phyloP scores from a whole-genome alignment of 53 echinoderm and acorn worm genomes.

The Luidia sarsii region DNA sequence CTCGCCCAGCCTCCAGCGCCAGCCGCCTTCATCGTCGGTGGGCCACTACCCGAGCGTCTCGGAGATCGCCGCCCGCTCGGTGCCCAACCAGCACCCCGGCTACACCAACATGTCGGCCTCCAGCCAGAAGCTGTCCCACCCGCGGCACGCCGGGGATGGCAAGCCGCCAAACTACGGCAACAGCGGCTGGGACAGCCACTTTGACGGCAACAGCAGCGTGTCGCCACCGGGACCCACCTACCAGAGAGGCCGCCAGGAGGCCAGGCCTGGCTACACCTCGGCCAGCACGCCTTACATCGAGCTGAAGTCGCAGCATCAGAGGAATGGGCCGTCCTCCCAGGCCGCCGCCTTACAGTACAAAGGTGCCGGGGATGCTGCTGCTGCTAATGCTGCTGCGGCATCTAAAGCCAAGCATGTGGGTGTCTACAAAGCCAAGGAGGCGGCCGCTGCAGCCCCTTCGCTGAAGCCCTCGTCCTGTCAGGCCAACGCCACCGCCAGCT shows the following conservation, averaged over 20 bases:
- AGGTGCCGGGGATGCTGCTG: constrained; percentile 37
- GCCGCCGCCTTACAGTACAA: constrained; percentile 8
- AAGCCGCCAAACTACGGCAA: constrained; percentile 4
- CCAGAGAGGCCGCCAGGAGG: constrained; percentile 22
- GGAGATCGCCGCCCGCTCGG: neutral
- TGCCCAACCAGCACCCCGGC: constrained; percentile 21
- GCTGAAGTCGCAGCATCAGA: constrained; percentile 56
- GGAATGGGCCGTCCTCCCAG: constrained; percentile 8
- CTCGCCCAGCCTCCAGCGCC: constrained; percentile 2
- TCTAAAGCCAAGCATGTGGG: constrained; percentile 20
- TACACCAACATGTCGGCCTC: constrained; percentile 30
- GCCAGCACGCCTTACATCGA: constrained; percentile 50
- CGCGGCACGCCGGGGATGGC: neutral
- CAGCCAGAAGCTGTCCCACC: constrained; percentile 44
- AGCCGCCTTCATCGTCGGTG: neutral
- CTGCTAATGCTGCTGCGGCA: neutral
- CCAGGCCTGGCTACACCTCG: neutral
- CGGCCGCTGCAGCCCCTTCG: neutral
- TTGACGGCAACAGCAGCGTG: neutral
- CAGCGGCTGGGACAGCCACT: constrained; percentile 30
- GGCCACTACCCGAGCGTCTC: neutral
- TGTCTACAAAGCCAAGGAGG: constrained; percentile 19
- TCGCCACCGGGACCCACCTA: constrained; percentile 12
- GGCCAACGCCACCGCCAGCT: constrained; percentile 44
- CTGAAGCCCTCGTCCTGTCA: constrained; percentile 1